Base-by-base conservation (phyloP, 37 sponge, comb jelly and placozoan genomes). In the Spongia lamella region DNA sequence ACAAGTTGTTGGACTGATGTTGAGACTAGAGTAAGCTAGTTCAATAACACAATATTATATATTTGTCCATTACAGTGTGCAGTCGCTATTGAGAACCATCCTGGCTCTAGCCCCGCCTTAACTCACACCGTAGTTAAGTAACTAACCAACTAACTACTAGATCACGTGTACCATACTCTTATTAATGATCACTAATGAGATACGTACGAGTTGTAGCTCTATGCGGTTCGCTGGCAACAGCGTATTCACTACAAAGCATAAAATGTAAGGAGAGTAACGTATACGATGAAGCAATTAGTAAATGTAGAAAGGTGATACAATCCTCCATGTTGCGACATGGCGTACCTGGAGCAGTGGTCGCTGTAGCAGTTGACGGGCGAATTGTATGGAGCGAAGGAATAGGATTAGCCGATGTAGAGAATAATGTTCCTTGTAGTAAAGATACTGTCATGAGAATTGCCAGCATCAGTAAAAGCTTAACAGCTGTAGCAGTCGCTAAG, bases 401-500 rank as follows among this genome's bases (percentile, higher is more conserved):
- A 6, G 96, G 93, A 15, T 78, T 65, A 17, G 70, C 90, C 21
- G 90, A 92, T 40, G 78, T 96, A 27, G 96, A 96, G 61, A 96
- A 89, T 53, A 66, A 38, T 33, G 80, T 79, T 0, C 75, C 82
- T 29, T 91, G 88, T 55, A 53, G 80, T 17, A 7, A 47, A 4
- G 66, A 73, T 24, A 76, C 87, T 49, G 84, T 86, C 24, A 92
- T 96, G 93, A 70, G 96, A 15, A 86, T 96, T 6, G 96, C 96
- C 17, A 96, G 97, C 80, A 96, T 92, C 59, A 87, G 88, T 59
- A 96, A 92, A 50, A 65, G 88, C 17, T 63, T 96, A 36, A 86
- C 91, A 21, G 88, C 94, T 15, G 68, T 90, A 9, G 90, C 84
- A 16, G 57, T 89, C 14, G 62, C 89, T 6, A 76, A 86, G 33